Evolutionary conservation across 2,888 invertebrate species (phyloP), one percentile per base, ranked within the genome.

Genomic region (Gymnoscelis rufifasciata): DNA sequence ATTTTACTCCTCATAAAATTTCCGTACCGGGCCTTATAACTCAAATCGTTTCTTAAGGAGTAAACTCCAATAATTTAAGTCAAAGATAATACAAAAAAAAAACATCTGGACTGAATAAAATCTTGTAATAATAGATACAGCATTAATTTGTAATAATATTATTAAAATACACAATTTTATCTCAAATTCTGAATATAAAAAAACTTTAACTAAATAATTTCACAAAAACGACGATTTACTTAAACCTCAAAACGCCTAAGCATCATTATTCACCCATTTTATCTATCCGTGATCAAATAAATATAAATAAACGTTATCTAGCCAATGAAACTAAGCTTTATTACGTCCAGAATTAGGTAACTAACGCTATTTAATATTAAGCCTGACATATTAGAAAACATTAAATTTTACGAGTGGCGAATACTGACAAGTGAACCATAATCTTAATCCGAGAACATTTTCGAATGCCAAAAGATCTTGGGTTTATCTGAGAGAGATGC

Each of bases 391-490:
- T 44, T 43, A 48, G 36, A 14, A 40, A 44, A 37, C 43, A 44
- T 48, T 43, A 27, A 31, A 48, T 40, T 43, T 40, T 39, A 48
- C 39, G 43, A 43, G 37, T 10, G 12, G 29, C 26, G 39, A 43
- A 48, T 48, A 43, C 36, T 43, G 39, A 15, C 36, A 48, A 44
- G 36, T 44, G 37, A 43, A 23, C 39, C 37, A 47, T 54, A 43
- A 44, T 36, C 28, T 31, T 48, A 47, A 40, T 43, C 19, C 33
- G 11, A 1, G 30, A 28, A 30, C 43, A 49, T 47, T 52, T 47
- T 47, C 37, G 45, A 52, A 49, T 52, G 38, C 50, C 52, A 37
- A n/a, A n/a, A 14, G 30, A n/a, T n/a, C n/a, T n/a, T n/a, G n/a
- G n/a, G n/a, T n/a, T n/a, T n/a, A n/a, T n/a, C n/a, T n/a, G n/a